Base-by-base conservation (phyloP, 2,113 vertebrate species). In the Pollimyrus isidori region DNA sequence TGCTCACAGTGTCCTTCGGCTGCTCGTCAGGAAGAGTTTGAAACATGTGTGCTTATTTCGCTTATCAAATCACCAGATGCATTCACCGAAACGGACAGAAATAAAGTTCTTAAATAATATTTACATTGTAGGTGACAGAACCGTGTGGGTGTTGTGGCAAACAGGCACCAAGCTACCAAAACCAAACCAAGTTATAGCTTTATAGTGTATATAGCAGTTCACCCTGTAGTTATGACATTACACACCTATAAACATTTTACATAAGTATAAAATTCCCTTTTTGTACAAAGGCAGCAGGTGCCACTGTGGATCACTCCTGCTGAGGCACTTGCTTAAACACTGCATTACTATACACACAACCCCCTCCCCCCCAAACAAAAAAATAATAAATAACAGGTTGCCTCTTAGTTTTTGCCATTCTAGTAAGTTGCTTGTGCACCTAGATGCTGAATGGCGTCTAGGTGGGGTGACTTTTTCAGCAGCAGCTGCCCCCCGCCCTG, bases 11-110 rank as follows among this genome's bases (percentile, higher is more conserved):
- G 58, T 10, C 19, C 35, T 83, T 45, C 1, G 39, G 46, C 15
- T 9, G 42, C 76, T 39, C 19, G 13, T 45, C 35, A 19, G 21
- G 7, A n/a, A 45, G 9, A 42, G 73, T 95, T 94, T 92, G 94
- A 96, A 96, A 95, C 95, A 96, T 96, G 95, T 95, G 95, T 94
- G 94, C 96, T 96, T 96, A 95, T 95, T 96, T 95, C 3, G 2
- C 48, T 84, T 84, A 84, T 84, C 48, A 84, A 84, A 48, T 45
- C 19, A 93, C 93, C 93, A 93, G 91, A 95, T 94, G 95, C 95
- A 94, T 96, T 95, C 95, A 95, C 95, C 96, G 94, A 95, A 95
- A 95, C 94, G 94, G 95, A 93, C 45, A 86, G 5, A 86, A 82
- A 49, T 50, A 86, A 87, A 87, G 48, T 35, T 87, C 23, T 35